Conservation (phyloP, 2,797 vertebrate genomes). For the Onychomys leucogaster region DNA sequence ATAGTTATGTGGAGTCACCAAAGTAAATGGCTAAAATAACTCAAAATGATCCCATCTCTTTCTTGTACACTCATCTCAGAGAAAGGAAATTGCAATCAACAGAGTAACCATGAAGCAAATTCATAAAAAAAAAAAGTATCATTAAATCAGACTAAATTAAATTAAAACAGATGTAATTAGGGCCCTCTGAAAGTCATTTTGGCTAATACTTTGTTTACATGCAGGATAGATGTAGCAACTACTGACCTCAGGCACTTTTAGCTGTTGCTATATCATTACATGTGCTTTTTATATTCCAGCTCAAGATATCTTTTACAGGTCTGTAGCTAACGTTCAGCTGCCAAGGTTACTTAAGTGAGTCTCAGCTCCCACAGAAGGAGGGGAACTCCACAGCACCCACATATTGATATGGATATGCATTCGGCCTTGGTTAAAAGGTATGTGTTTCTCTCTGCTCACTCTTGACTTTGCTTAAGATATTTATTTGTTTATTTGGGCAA, state of each 20-base stretch:
- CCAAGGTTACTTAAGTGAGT: constrained; percentile 69
- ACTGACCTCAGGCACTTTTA: constrained; percentile 81
- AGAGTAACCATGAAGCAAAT: constrained; percentile 86
- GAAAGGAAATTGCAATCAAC: constrained; percentile 89
- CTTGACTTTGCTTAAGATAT: constrained; percentile 38
- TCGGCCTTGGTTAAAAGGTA: not conserved
- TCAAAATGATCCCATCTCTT: constrained; percentile 83
- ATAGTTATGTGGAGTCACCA: not conserved
- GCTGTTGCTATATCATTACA: constrained; percentile 80
- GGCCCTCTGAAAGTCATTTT: constrained; percentile 84
- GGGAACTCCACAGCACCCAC: constrained; percentile 18
- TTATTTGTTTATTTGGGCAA: constrained; percentile 54
- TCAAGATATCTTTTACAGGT: constrained; percentile 82
- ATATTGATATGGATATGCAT: not conserved
- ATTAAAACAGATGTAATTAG: constrained; percentile 85
- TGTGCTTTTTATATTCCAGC: constrained; percentile 76
- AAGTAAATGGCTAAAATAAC: constrained; percentile 73
- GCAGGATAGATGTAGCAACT: constrained; percentile 81
- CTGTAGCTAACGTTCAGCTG: constrained; percentile 62
- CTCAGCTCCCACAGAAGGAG: constrained; percentile 60
- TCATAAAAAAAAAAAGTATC: constrained; percentile 85
- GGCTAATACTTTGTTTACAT: constrained; percentile 83
- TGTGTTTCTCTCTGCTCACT: constrained; percentile 24
- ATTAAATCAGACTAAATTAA: constrained; percentile 85
- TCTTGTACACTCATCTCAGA: constrained; percentile 86